A percentile compares a stretch with the other conserved stretches of the same genome.
Conservation (phyloP, 2,888 invertebrate species). For the Aleiodes testaceus region DNA sequence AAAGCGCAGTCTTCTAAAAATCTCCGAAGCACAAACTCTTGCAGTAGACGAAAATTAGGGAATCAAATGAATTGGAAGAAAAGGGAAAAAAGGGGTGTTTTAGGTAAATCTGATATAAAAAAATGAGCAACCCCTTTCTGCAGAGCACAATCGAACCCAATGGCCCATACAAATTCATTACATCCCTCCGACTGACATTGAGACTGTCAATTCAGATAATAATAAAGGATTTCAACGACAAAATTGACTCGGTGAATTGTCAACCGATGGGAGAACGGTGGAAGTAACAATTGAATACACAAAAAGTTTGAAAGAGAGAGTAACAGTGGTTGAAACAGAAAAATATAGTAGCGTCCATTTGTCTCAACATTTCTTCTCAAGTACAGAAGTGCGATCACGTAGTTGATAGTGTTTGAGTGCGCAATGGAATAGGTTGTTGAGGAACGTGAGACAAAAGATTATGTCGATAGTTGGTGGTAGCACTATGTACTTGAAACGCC, state of each 20-base stretch:
- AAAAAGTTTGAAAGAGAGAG: conserved; percentile 38
- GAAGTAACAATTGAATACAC: conserved; percentile 19
- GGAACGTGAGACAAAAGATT: conserved; percentile 63
- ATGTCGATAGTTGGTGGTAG: conserved; percentile 52
- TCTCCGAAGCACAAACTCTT: too few relatives aligned
- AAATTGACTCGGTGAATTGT: conserved; percentile 18
- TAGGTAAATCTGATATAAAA: conserved; percentile 14
- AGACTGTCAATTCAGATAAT: not conserved
- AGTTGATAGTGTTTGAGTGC: conserved; percentile 46
- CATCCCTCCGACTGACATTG: not conserved
- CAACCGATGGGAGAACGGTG: not conserved
- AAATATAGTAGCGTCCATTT: conserved; percentile 50
- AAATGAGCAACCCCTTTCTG: conserved; percentile 1
- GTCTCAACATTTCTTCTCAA: conserved; percentile 49
- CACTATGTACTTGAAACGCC: conserved; percentile 40
- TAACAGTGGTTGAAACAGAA: conserved; percentile 21
- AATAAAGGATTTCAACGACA: conserved; percentile 30
- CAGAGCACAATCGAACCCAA: not conserved
- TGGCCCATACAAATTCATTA: conserved; percentile 19
- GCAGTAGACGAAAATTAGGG: not conserved
- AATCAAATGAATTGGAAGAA: not conserved
- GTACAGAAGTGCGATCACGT: conserved; percentile 49
- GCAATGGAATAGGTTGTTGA: conserved; percentile 54
- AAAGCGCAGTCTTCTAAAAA: conserved; percentile 30
- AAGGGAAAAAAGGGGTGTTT: not conserved